Conservation (phyloP, 2,113 vertebrate species). For the Hypocryptadius cinnamomeus region DNA sequence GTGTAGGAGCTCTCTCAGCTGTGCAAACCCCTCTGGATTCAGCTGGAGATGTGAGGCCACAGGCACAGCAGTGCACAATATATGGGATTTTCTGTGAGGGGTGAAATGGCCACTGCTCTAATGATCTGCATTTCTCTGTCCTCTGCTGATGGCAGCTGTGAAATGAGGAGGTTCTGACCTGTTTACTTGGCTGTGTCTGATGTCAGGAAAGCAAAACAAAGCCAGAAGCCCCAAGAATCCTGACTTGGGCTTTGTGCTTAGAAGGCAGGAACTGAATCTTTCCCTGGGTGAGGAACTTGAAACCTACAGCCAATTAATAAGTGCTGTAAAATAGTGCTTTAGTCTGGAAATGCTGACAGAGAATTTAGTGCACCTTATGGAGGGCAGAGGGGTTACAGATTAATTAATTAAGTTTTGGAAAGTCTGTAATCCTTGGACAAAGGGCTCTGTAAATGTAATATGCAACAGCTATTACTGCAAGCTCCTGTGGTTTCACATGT, state of each 20-base stretch:
- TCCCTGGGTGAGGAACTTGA: background rate
- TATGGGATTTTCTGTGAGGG: background rate
- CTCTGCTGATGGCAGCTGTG: background rate
- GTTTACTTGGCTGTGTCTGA: background rate
- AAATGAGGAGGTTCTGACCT: background rate
- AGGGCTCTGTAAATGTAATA: background rate
- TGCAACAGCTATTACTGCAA: background rate
- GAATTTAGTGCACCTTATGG: background rate
- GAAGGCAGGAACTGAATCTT: background rate
- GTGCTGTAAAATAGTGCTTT: background rate
- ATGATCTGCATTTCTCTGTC: background rate
- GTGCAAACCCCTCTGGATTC: background rate
- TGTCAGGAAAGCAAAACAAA: background rate
- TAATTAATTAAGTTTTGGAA: slow-evolving; percentile 49
- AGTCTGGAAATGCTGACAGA: slow-evolving; percentile 20
- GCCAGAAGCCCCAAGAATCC: background rate
- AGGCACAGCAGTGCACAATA: background rate
- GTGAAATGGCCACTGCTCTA: background rate
- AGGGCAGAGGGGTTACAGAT: background rate
- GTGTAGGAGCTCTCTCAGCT: background rate
- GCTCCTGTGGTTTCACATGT: background rate
- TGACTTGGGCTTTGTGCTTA: background rate
- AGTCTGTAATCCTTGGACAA: background rate
- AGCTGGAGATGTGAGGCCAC: background rate
- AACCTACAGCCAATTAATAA: slow-evolving; percentile 24